A percentile compares a stretch with the other conserved stretches of the same genome.
Conservation (phyloP, 1,140 invertebrate species). For the Chrysopa pallens region DNA sequence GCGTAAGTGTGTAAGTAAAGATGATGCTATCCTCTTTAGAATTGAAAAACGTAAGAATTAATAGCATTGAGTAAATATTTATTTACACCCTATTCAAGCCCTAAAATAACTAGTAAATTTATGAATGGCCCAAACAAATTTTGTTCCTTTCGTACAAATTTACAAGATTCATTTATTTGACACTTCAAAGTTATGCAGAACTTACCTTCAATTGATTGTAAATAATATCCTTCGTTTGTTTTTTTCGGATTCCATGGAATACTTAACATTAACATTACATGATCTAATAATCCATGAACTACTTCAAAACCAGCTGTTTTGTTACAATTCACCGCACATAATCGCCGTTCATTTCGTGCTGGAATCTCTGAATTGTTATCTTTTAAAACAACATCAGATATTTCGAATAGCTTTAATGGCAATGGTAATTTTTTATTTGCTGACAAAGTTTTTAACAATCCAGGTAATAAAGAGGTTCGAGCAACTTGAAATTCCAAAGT, state of each 20-base stretch:
- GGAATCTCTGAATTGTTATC: slow-evolving; percentile 66
- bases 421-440: slow-evolving; percentile 92
- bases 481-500: slow-evolving; percentile 92
- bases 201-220: slow-evolving; percentile 52
- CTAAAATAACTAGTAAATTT: no score
- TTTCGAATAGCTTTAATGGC: slow-evolving; percentile 91
- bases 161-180: no score
- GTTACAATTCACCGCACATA: slow-evolving; percentile 88
- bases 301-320: slow-evolving; percentile 87
- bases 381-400: slow-evolving; percentile 82
- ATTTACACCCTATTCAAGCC: no score
- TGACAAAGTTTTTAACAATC: slow-evolving; percentile 81
- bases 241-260: slow-evolving; percentile 37
- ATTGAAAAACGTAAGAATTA: no score
- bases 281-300: slow-evolving; percentile 89
- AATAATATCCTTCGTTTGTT: slow-evolving; percentile 47
- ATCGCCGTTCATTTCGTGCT: slow-evolving; percentile 68
- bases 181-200: neutral
- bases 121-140: no score
- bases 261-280: slow-evolving; percentile 77
- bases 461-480: slow-evolving; percentile 74
- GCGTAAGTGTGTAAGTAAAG: no score
- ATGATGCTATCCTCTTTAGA: no score
- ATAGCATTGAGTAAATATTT: no score
- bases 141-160: no score